A percentile compares a stretch with the other conserved stretches of the same genome.
phyloP scores from a whole-genome alignment of 2,113 vertebrate genomes.

The Triplophysa rosa region DNA sequence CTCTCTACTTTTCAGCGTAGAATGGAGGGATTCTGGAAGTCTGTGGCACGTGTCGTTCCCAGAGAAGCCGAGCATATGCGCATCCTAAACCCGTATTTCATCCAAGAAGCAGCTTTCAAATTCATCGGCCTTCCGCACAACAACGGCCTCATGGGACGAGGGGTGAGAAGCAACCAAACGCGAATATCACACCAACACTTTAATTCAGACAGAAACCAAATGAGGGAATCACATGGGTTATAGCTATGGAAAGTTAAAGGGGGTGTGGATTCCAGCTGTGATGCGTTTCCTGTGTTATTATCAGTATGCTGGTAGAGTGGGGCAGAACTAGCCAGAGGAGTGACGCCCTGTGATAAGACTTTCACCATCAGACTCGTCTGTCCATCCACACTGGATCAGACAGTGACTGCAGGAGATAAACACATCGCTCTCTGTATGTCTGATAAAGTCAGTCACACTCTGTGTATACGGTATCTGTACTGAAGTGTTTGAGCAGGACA shows the following conservation, averaged over 20 bases:
- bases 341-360: conserved; percentile 34
- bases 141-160: conserved; percentile 87
- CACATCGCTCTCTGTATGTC: conserved; percentile 2
- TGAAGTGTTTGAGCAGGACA: conserved; percentile 14
- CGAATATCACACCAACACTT: neutral
- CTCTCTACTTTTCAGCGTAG: conserved; percentile 72
- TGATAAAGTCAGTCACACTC: conserved; percentile 37
- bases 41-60: conserved; percentile 84
- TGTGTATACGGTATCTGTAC: conserved; percentile 6
- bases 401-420: conserved; percentile 6
- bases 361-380: conserved; percentile 17
- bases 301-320: conserved; percentile 17
- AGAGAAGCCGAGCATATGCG: conserved; percentile 85
- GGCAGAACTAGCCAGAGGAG: conserved; percentile 29
- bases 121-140: conserved; percentile 91
- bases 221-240: too few relatives aligned
- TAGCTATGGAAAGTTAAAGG: neutral
- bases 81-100: conserved; percentile 92
- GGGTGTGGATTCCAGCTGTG: neutral
- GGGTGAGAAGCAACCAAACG: conserved; percentile 74
- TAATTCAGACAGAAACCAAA: too few relatives aligned
- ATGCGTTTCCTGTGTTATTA: conserved; percentile 41
- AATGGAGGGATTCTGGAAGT: conserved; percentile 92
- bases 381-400: conserved; percentile 17
- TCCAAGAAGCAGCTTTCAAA: conserved; percentile 90